Evolutionary conservation across 1,140 invertebrate species (phyloP).

Genomic region (Colletes gigas): DNA sequence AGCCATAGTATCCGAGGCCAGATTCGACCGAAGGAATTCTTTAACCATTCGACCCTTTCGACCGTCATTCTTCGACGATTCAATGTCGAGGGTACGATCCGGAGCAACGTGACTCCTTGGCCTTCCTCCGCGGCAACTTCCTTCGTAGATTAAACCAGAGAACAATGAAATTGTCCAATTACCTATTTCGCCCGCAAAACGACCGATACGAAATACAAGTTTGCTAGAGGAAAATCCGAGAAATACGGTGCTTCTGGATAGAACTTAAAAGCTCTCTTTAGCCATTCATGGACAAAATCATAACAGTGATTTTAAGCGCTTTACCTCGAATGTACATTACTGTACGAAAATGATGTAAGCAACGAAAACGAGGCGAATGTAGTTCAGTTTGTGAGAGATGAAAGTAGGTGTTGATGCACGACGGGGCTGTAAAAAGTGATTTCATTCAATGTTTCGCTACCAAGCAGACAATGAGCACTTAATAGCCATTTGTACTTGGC

Average conservation of each 20-base stretch:
- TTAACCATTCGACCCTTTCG: conserved; percentile 22
- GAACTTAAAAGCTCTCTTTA: too few species aligned
- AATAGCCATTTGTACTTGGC: conserved; percentile 35
- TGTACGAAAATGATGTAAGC: too few species aligned
- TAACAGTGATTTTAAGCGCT: too few species aligned
- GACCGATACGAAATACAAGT: background rate
- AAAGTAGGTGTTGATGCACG: background rate
- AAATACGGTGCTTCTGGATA: background rate
- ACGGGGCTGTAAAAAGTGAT: background rate
- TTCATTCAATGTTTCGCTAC: conserved; percentile 37
- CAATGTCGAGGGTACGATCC: conserved; percentile 49
- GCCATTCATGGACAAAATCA: too few species aligned
- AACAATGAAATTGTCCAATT: background rate
- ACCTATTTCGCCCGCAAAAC: too few species aligned
- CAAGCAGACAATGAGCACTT: conserved; percentile 31
- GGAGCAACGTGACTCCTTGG: background rate
- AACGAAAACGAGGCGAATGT: background rate
- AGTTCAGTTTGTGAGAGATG: background rate
- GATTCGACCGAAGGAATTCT: conserved; percentile 43
- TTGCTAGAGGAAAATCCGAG: background rate
- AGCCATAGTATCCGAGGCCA: conserved; percentile 39
- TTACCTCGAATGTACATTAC: too few species aligned
- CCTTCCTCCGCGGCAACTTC: background rate
- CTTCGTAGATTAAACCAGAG: background rate
- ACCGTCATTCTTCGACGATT: conserved; percentile 26